Evolutionary conservation across 2,113 vertebrate species (phyloP).

Genomic region (Poeciliopsis turrubarensis): DNA sequence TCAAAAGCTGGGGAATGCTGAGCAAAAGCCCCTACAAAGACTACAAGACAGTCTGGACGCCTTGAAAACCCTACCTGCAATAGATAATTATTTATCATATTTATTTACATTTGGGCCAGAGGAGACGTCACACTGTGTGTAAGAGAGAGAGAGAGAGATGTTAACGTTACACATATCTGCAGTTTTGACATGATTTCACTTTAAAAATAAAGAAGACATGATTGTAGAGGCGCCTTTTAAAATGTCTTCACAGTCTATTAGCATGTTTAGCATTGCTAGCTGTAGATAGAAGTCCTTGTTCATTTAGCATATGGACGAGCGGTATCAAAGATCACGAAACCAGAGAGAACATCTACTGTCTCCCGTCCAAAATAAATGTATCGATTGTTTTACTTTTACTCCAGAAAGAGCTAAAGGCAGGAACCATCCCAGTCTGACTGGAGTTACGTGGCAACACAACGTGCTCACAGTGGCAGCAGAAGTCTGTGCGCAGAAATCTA

Average conservation of each 20-base stretch:
- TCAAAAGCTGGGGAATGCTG: neutral
- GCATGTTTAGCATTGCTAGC: neutral
- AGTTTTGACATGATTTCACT: neutral
- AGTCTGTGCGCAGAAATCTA: conserved; percentile 27
- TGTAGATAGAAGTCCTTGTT: neutral
- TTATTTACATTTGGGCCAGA: no score
- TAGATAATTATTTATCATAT: no score
- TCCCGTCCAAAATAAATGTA: no score
- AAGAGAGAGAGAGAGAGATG: no score
- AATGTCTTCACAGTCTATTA: no score
- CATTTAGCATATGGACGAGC: neutral
- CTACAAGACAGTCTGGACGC: neutral
- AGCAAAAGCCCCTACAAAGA: neutral
- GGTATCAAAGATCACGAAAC: no score
- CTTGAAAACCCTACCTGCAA: no score
- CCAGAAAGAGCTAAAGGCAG: neutral
- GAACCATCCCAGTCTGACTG: neutral
- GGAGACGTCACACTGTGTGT: no score
- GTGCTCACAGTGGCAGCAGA: neutral
- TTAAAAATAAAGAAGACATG: no score
- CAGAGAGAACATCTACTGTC: no score
- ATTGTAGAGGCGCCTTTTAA: no score
- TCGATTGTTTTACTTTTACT: no score
- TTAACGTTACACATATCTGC: neutral
- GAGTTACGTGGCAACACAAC: conserved; percentile 30